These are phyloP conservation scores for Zosterops borbonicus DNA, from an alignment of 2,113 vertebrate species.

Conservation along the genomic window DNA sequence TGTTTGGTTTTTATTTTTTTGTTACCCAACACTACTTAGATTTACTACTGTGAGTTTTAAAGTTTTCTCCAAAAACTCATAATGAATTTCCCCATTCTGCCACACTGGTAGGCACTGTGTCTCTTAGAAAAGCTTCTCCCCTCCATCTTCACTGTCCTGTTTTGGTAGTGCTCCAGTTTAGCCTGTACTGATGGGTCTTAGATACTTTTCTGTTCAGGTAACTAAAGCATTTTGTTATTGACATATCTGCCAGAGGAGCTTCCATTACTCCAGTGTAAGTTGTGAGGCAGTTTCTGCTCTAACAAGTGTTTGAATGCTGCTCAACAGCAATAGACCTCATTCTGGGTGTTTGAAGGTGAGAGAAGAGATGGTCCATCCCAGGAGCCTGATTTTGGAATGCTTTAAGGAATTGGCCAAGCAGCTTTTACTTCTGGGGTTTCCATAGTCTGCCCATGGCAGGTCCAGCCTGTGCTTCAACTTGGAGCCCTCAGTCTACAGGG, in stretches of 20 bases:
- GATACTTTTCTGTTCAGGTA: neutral
- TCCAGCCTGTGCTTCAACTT: too few relatives aligned
- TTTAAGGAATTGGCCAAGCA: neutral
- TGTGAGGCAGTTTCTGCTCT: neutral
- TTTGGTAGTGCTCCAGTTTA: neutral
- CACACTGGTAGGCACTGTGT: neutral
- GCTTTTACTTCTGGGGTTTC: neutral
- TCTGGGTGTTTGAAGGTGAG: constrained; percentile 68
- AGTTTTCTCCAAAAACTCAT: neutral
- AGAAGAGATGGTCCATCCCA: neutral
- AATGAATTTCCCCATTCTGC: neutral
- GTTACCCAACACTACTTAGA: neutral
- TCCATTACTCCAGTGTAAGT: neutral
- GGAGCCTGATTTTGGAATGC: too few relatives aligned
- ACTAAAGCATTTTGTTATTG: neutral
- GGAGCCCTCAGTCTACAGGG: accelerated
- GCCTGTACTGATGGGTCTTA: neutral
- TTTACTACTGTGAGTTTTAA: neutral
- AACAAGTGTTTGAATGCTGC: neutral
- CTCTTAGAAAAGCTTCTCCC: neutral
- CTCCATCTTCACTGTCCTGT: neutral
- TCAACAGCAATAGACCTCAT: neutral
- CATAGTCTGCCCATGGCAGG: accelerated
- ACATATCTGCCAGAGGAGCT: neutral
- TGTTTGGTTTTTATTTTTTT: neutral